Evolutionary conservation across 2,888 invertebrate genomes (phyloP), one percentile per base, ranked within the genome.

Genomic region (Phanerotoma sp.): DNA sequence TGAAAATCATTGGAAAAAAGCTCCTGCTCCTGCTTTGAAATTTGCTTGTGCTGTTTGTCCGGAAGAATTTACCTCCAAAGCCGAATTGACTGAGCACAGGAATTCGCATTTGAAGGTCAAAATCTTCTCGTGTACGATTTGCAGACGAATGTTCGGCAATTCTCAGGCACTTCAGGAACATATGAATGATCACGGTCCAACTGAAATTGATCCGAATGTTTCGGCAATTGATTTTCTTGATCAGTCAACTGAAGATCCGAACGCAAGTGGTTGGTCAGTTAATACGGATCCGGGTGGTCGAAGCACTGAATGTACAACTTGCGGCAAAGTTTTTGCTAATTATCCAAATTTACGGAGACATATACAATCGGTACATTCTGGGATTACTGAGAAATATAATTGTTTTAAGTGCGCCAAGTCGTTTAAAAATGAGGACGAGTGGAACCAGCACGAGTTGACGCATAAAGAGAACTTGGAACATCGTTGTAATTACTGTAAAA

Each of bases 31-130:
- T 2, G 22, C 42, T 9, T 41, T 42, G 10, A 63, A 51, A 13
- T 66, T 81, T 62, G 80, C 81, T 50, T 86, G 86, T 56, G 81
- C 82, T 11, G 83, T 86, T 45, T 87, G 87, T 37, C 56, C 62
- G 0, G 40, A 60, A 41, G 46, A 38, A 32, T 16, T 62, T 56
- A 72, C 81, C 45, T 80, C 84, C 4, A 81, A 83, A 20, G 79
- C 80, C 0, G 85, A 86, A 61, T 76, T 86, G 3, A 82, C 83
- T 0, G 85, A 86, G 65, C 87, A 87, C 66, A 82, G 85, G 57
- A 85, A 83, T 65, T 81, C 83, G 5, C 87, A 87, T 70, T 77
- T 86, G 59, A 83, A 86, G 63, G 81, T 86, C 3, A 87, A 86
- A 65, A 72, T 86, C 45, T 86, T 84, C 60, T 82, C 84, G 1